Percentiles rank a stretch among this genome's conserved stretches.
Evolutionary conservation across 1,140 invertebrate genomes (phyloP).

Genomic region (Ctenoplectra terminalis): DNA sequence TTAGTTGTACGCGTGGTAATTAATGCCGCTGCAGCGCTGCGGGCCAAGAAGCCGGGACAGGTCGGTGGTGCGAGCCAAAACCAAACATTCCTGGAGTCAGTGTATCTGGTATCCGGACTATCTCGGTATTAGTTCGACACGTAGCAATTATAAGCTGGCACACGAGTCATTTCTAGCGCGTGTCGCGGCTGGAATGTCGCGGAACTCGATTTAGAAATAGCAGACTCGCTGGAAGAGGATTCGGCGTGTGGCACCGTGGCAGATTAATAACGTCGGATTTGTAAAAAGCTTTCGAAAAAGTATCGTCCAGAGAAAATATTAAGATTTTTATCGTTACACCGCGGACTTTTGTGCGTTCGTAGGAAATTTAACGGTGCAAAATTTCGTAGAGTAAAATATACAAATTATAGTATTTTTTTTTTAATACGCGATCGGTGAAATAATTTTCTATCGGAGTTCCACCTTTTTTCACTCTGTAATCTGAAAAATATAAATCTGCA

Average conservation of each 20-base stretch:
- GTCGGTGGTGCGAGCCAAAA: conserved; percentile 47
- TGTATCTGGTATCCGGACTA: conserved; percentile 51
- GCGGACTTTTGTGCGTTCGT: no score
- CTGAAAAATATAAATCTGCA: no score
- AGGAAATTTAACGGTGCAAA: no score
- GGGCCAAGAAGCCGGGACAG: conserved; percentile 58
- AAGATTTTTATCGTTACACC: no score
- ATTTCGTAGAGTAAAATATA: no score
- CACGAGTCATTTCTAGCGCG: conserved; percentile 41
- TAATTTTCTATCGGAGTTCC: no score
- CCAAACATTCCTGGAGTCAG: conserved; percentile 60
- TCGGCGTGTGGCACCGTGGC: background rate
- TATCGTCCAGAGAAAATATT: no score
- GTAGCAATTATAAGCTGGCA: conserved; percentile 64
- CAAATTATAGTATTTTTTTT: no score
- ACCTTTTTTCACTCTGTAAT: no score
- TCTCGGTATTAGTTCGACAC: conserved; percentile 61
- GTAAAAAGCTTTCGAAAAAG: no score
- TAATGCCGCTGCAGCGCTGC: conserved; percentile 62
- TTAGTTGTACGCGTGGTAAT: conserved; percentile 50
- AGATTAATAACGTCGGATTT: no score
- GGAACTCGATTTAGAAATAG: background rate
- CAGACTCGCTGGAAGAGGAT: background rate
- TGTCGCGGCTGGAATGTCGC: conserved; percentile 32
- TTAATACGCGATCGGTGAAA: no score